Base-by-base conservation (phyloP, 2,888 invertebrate genomes). In the Hoplodrina ambigua region DNA sequence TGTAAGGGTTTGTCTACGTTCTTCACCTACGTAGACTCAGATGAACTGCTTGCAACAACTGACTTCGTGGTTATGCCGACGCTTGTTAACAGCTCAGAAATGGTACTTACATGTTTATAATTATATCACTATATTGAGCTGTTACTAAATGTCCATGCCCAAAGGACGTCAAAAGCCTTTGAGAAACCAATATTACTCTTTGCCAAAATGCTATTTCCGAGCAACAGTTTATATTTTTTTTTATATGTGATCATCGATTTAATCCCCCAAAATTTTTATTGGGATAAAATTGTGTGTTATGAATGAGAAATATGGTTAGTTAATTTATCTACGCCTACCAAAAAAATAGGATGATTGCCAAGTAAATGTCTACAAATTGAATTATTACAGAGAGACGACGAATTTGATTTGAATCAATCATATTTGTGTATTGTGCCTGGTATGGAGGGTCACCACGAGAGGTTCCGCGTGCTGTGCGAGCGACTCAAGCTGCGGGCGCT, bases 401-500 rank as follows among this genome's bases (percentile, higher is more conserved):
- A 72, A 54, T 72, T 72, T 44, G 77, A 53, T 25, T 15, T 15
- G 1, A 33, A 4, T 19, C 44, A 44, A 37, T 19, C 49, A 50
- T 87, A 88, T 62, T 67, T 92, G 53, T 85, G 84, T 66, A 69
- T 91, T 19, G 68, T 92, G 20, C 91, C 92, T 1, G 92, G 92
- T 0, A 49, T 92, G 63, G 92, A 92, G 58, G 91, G 92, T 0
- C 87, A 90, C 59, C 81, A 87, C 50, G 73, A 75, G 8, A 81
- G 86, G 20, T 92, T 91, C 75, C 69, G 78, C 13, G 55, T 60
- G 10, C 37, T 91, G 20, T 88, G 89, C 25, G 87, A 89, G 59
- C 81, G 89, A 4, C 83, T 92, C 7, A 91, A 91, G 68, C 46
- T 92, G 11, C 85, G 86, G 0, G 88, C 91, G 0, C 53, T 89